A percentile compares a stretch with the other conserved stretches of the same genome.
These are phyloP conservation scores for Oceanodroma leucorhoa DNA, from an alignment of 2,797 vertebrate genomes.

Conservation along the genomic window DNA sequence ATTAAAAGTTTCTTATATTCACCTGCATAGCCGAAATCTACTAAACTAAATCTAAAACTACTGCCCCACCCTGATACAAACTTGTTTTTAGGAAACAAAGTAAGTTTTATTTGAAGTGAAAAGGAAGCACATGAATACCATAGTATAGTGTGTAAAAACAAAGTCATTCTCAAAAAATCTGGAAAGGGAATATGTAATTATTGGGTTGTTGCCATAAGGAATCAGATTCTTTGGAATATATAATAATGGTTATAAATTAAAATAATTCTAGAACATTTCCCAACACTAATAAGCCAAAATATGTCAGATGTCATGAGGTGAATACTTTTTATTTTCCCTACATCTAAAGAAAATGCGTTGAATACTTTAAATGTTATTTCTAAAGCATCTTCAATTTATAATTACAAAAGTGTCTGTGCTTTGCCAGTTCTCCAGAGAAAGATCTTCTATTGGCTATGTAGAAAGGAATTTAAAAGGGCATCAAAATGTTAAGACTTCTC, in stretches of 20 bases:
- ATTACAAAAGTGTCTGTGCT: neutral
- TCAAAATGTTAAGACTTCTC: constrained; percentile 39
- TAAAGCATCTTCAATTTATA: constrained; percentile 1
- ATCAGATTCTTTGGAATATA: neutral
- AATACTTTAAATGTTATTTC: constrained; percentile 13
- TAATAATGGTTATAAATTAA: neutral
- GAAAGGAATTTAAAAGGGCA: constrained; percentile 36
- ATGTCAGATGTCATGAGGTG: neutral
- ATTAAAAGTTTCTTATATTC: neutral
- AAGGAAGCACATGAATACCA: neutral
- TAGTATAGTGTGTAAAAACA: neutral
- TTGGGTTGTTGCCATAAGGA: neutral
- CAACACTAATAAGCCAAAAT: neutral
- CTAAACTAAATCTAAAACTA: neutral
- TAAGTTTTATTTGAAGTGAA: neutral
- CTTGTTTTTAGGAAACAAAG: neutral
- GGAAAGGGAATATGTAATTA: neutral
- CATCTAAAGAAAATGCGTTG: neutral
- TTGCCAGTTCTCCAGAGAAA: neutral
- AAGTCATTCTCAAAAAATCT: neutral
- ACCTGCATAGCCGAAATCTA: neutral
- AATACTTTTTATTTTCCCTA: neutral
- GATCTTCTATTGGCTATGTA: neutral
- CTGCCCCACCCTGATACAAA: neutral
- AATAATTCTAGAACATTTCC: neutral